Evolutionary conservation across 1,140 invertebrate genomes (phyloP), one percentile per base, ranked within the genome.

Genomic region (Solenopsis invicta): DNA sequence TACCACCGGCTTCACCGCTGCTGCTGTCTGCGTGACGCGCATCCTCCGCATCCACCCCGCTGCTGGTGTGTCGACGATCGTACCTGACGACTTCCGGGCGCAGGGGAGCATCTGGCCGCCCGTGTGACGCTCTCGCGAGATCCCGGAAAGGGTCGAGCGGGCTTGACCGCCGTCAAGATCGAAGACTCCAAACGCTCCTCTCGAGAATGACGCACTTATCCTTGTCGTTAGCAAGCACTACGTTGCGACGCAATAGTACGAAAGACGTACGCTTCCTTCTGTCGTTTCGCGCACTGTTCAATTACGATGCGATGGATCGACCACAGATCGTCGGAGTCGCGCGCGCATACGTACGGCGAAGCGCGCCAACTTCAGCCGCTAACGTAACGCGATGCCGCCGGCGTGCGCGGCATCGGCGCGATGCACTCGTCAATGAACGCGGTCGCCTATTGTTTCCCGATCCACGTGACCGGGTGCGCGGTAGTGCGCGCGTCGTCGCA

Each of bases 31-130:
- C 76, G 74, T 84, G 67, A 61, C 88, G 62, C 72, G 85, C 91
- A 90, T 91, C 86, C 86, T 91, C 86, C 88, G 87, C 84, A n/a
- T 66, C 61, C 90, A 87, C 87, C 80, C 80, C 87, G 21, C 45
- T 71, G 41, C 41, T 41, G 86, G 66, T 77, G 69, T 80, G 61
- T 52, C 80, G 67, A 81, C 50, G 64, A 84, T 88, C 81, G 18
- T 37, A 6, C 76, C 89, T 67, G 82, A 88, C 84, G 82, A 88
- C 84, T 91, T 92, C 89, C 89, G 88, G 21, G 4, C 66, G 80
- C 91, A 81, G 86, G 82, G 85, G 76, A 69, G 87, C 91, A 92
- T 92, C 89, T 90, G 90, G 87, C 48, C 18, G 45, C 66, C 69
- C 45, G 50, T 72, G n/a, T 41, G 2, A 24, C 61, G 77, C 45